These are phyloP conservation scores for Trachelus troglodyta DNA, from an alignment of 2,888 invertebrate species.

Conservation along the genomic window DNA sequence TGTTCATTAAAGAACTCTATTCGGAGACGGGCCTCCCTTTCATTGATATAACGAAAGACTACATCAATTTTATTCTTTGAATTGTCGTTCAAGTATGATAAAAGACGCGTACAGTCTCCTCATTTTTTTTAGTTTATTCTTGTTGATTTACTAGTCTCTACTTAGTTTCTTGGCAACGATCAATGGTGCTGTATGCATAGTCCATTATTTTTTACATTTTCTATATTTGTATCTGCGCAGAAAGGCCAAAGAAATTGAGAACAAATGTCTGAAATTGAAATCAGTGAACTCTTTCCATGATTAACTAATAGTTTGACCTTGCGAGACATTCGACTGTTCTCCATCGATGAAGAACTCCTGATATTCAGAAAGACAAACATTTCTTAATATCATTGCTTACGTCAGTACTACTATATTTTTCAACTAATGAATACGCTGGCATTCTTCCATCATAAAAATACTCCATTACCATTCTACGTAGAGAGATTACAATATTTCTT, in stretches of 20 bases:
- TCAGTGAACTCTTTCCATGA: not conserved
- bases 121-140: slow-evolving; percentile 1
- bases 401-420: not conserved
- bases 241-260: not conserved
- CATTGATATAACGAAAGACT: not conserved
- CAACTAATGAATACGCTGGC: not conserved
- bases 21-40: slow-evolving; percentile 1
- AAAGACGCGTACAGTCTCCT: not conserved
- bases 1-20: not conserved
- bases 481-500: not conserved
- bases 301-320: not conserved
- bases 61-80: not conserved
- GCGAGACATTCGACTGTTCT: not conserved
- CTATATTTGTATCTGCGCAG: not conserved
- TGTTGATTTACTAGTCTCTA: slow-evolving; percentile 21
- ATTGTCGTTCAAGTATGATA: not conserved
- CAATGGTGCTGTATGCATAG: not conserved
- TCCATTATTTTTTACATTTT: not conserved
- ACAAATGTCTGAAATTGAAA: not conserved
- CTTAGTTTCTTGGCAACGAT: slow-evolving; percentile 6
- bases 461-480: not conserved
- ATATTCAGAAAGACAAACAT: not conserved
- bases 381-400: not conserved
- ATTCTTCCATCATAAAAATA: not conserved
- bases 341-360: not conserved